Base-by-base conservation (phyloP, 2,888 invertebrate species). In the Acrobasis repandana region DNA sequence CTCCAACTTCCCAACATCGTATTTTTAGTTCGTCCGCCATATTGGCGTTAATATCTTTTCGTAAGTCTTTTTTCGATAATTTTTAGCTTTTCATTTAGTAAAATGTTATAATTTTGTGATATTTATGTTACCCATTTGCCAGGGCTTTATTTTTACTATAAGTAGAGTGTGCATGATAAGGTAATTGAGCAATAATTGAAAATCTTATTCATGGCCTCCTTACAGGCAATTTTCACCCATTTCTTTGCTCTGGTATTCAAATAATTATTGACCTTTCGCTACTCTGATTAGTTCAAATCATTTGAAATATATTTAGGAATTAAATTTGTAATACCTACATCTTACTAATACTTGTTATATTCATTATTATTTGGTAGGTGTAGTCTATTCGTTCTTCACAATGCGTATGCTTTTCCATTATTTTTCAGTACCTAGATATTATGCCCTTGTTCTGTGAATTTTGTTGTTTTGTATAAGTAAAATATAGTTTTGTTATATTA, bases 21-120 rank as follows among this genome's bases (percentile, higher is more conserved):
- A 92, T 92, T 92, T 92, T 93, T 93, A 93, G 93, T 93, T 90
- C 93, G 92, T 93, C 94, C 94, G 94, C 94, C 94, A 94, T 94
- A 94, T 94, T 94, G 94, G 94, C 93, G 93, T 93, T 93, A 92
- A 91, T 93, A 92, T 89, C 83, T 90, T 86, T 89, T 90, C 90
- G 92, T 91, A 91, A 91, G 92, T 91, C 87, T 83, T 90, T 90
- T 90, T 90, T 84, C 80, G 38, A 80, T 86, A 86, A 86, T 87
- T 86, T 82, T 82, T 86, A 83, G 86, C 85, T 89, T 88, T 83
- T 78, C 73, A 78, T 79, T 80, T 78, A 77, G 76, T 80, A 69
- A 76, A 82, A 80, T 79, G 74, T 74, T 80, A 81, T 83, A 85
- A 80, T 83, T 86, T 88, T 80, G 82, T 75, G 81, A 79, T 82